Conservation (phyloP, 2,797 vertebrate genomes). For the Neosilurus mollespiculum region DNA sequence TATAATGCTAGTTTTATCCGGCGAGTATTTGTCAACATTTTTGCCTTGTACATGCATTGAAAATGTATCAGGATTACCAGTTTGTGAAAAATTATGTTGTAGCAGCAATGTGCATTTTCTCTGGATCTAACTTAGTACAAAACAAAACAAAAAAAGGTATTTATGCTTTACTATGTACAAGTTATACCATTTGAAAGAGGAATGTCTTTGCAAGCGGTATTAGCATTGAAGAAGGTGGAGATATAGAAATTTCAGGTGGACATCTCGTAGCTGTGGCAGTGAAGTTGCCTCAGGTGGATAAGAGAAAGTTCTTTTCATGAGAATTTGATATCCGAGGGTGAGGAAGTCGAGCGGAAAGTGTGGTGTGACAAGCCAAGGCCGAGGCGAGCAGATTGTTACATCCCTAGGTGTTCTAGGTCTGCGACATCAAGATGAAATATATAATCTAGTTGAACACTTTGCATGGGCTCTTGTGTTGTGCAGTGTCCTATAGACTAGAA, state of each 20-base stretch:
- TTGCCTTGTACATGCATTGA: background rate
- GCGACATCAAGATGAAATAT: slow-evolving; percentile 56
- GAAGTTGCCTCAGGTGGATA: slow-evolving; percentile 24
- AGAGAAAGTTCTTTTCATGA: slow-evolving; percentile 24
- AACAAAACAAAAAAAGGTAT: too few relatives aligned
- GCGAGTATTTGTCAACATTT: background rate
- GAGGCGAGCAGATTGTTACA: slow-evolving; percentile 58
- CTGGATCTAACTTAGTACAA: background rate
- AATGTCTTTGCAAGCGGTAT: background rate
- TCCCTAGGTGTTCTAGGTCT: slow-evolving; percentile 59
- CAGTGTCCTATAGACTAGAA: slow-evolving; percentile 14
- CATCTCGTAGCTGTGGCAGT: background rate
- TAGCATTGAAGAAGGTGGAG: background rate
- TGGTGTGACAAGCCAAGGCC: slow-evolving; percentile 60
- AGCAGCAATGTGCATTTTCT: background rate
- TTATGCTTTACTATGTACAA: background rate
- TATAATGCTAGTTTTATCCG: background rate
- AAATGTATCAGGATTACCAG: background rate
- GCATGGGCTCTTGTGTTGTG: slow-evolving; percentile 33
- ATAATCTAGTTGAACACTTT: slow-evolving; percentile 59
- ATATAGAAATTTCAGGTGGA: background rate
- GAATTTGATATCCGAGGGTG: slow-evolving; percentile 45
- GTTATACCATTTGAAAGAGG: background rate
- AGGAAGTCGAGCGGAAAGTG: slow-evolving; percentile 60
- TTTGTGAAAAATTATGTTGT: background rate